phyloP scores from a whole-genome alignment of 2,888 invertebrate species.

The Steromphala cineraria region DNA sequence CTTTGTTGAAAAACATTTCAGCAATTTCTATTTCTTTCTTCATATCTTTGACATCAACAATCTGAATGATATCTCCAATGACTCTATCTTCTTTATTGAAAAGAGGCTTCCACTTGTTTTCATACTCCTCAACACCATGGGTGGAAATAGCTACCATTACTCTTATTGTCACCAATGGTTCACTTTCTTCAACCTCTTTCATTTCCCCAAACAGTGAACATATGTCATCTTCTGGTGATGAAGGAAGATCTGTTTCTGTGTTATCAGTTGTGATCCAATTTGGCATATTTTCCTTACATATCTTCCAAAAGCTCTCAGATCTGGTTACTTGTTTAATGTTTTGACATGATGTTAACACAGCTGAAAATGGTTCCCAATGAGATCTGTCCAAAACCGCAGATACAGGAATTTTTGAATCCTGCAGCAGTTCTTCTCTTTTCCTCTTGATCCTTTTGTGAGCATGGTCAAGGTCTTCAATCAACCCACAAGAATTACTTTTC shows the following conservation, averaged over 20 bases:
- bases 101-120: constrained; percentile 30
- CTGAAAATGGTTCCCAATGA: background rate
- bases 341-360: background rate
- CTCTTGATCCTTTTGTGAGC: background rate
- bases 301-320: background rate
- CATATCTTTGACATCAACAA: constrained; percentile 19
- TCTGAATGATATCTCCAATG: constrained; percentile 13
- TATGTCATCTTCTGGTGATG: background rate
- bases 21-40: constrained; percentile 30
- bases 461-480: background rate
- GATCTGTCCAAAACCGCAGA: background rate
- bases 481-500: background rate
- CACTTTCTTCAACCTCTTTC: background rate
- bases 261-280: background rate
- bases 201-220: background rate
- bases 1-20: background rate
- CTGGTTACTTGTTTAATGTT: background rate
- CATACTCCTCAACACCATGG: constrained; percentile 17
- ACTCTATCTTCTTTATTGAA: constrained; percentile 5
- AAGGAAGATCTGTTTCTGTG: background rate
- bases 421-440: background rate
- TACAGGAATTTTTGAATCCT: background rate
- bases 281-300: background rate
- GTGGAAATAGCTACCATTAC: background rate
- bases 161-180: background rate